Percentiles rank a stretch among this genome's conserved stretches.
Conservation (phyloP, 2,113 vertebrate species). For the Cryptomyrus ogoouensis region DNA sequence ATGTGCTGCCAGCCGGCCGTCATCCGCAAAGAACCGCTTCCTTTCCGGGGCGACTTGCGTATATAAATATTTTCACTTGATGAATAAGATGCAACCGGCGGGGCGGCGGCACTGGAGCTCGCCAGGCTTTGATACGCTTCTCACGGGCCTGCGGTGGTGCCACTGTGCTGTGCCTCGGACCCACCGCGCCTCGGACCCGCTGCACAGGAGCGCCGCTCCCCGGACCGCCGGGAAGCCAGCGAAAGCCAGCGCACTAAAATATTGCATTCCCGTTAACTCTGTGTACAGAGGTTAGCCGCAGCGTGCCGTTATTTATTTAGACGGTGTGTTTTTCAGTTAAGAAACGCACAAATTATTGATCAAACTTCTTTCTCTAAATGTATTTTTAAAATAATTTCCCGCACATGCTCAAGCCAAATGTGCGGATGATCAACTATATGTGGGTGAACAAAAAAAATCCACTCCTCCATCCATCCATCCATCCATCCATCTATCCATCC, state of each 20-base stretch:
- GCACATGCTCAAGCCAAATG: background rate
- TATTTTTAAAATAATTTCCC: background rate
- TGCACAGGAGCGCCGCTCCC: slow-evolving; percentile 51
- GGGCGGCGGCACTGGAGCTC: slow-evolving; percentile 8
- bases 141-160: slow-evolving; percentile 55
- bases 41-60: slow-evolving; percentile 46
- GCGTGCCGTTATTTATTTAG: background rate
- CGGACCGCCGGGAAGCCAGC: slow-evolving; percentile 37
- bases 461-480: background rate
- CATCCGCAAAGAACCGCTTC: slow-evolving; percentile 45
- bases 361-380: background rate
- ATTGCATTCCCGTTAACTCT: slow-evolving; percentile 63
- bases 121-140: slow-evolving; percentile 56
- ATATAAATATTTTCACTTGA: slow-evolving; percentile 72
- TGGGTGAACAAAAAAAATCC: background rate
- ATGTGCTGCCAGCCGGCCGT: slow-evolving; percentile 60
- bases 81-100: slow-evolving; percentile 55
- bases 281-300: slow-evolving; percentile 22
- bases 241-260: slow-evolving; percentile 56
- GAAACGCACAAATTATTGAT: background rate
- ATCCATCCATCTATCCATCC: background rate
- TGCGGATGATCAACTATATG: background rate
- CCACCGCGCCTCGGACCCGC: slow-evolving; percentile 44
- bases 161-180: slow-evolving; percentile 54
- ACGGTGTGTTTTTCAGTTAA: background rate